Evolutionary conservation across 2,113 vertebrate genomes (phyloP).

Genomic region (Zapus hudsonius): DNA sequence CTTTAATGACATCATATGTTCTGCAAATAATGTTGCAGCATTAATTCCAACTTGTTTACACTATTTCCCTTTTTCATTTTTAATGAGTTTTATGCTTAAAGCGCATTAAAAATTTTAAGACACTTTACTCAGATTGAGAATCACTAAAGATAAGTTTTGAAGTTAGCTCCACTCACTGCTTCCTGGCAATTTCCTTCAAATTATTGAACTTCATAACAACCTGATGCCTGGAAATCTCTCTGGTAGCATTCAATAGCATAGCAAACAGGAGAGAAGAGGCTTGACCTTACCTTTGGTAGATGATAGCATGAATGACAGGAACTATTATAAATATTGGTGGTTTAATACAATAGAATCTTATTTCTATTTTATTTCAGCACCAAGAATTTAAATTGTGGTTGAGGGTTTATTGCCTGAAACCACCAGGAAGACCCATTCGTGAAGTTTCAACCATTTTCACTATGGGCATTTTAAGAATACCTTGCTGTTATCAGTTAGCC

Average conservation of each 20-base stretch:
- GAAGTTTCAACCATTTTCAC: not conserved
- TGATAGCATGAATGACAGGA: not conserved
- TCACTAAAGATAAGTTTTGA: not conserved
- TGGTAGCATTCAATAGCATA: not conserved
- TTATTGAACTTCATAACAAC: not conserved
- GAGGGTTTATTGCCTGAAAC: not conserved
- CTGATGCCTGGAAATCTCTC: not conserved
- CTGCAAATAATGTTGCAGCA: not conserved
- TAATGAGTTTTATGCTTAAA: not conserved
- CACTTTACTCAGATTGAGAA: not conserved
- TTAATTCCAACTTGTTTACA: not conserved
- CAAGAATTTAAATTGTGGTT: not conserved
- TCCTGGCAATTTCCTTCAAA: not conserved
- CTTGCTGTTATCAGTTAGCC: not conserved
- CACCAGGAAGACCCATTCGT: not conserved
- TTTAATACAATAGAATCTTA: not conserved
- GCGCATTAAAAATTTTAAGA: not conserved
- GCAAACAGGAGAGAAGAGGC: not conserved
- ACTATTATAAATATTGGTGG: not conserved
- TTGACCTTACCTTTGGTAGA: not conserved
- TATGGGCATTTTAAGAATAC: not conserved
- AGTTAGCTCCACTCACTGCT: not conserved
- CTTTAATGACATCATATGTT: not conserved
- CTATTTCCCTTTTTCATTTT: constrained; percentile 3
- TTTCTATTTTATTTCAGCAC: constrained; percentile 11